These are phyloP conservation scores for Zenarchopterus dispar DNA, from an alignment of 2,797 vertebrate species.

Conservation along the genomic window DNA sequence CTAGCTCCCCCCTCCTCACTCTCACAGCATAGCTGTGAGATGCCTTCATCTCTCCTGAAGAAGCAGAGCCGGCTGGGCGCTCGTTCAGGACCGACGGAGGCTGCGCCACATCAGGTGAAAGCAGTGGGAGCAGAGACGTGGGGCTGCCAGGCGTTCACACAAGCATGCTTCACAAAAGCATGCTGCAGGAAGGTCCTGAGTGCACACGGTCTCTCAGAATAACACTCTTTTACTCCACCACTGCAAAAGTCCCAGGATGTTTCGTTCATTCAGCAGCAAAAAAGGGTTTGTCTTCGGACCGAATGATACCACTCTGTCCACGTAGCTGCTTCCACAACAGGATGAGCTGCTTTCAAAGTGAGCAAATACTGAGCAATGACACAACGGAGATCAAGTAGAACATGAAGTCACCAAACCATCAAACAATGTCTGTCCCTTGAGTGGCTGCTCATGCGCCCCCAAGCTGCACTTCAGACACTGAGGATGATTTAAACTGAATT, in stretches of 20 bases:
- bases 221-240: constrained; percentile 68
- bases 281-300: constrained; percentile 77
- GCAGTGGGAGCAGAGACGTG: constrained; percentile 69
- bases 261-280: constrained; percentile 76
- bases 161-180: constrained; percentile 65
- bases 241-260: constrained; percentile 68
- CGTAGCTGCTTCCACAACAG: constrained; percentile 13
- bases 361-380: constrained; percentile 40
- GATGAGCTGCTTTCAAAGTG: constrained; percentile 56
- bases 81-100: constrained; percentile 80
- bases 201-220: constrained; percentile 65
- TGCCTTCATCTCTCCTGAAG: constrained; percentile 82
- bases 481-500: constrained; percentile 71
- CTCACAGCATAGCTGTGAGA: constrained; percentile 78
- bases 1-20: constrained; percentile 59
- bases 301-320: constrained; percentile 46
- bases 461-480: constrained; percentile 49
- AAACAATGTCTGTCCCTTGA: constrained; percentile 51
- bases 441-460: constrained; percentile 34
- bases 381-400: constrained; percentile 53
- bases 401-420: constrained; percentile 47
- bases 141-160: constrained; percentile 64
- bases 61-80: constrained; percentile 73
- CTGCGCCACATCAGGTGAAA: constrained; percentile 81
- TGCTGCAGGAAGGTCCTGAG: constrained; percentile 65